Evolutionary conservation across 2,888 invertebrate genomes (phyloP).

Genomic region (Holacanthella duospinosa): DNA sequence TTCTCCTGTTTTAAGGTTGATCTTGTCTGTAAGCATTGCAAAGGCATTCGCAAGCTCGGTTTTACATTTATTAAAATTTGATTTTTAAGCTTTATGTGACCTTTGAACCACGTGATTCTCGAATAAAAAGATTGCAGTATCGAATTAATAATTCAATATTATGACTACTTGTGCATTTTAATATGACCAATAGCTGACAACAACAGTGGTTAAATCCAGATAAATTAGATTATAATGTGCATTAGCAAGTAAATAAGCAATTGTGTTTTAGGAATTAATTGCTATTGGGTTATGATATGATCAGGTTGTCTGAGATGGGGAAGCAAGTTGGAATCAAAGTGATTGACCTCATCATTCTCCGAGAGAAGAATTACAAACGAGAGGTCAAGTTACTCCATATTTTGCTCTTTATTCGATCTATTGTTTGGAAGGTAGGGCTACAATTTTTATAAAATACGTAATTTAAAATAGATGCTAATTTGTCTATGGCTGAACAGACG

Average conservation of each 20-base stretch:
- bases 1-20: too few species aligned
- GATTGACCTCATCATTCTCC: slow-evolving; percentile 82
- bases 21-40: too few species aligned
- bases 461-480: background rate
- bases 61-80: too few species aligned
- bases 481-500: slow-evolving; percentile 49
- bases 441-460: background rate
- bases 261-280: too few species aligned
- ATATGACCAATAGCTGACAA: background rate
- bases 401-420: slow-evolving; percentile 87
- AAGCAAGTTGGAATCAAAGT: slow-evolving; percentile 87
- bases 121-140: too few species aligned
- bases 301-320: slow-evolving; percentile 84
- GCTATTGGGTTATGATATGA: slow-evolving; percentile 24
- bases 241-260: slow-evolving; percentile 3
- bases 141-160: too few species aligned
- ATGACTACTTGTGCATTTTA: too few species aligned
- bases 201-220: too few species aligned
- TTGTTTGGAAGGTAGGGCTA: slow-evolving; percentile 77
- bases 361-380: slow-evolving; percentile 86
- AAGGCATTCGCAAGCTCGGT: too few species aligned
- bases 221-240: too few species aligned
- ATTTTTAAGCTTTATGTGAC: too few species aligned
- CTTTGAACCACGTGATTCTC: too few species aligned
- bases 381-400: slow-evolving; percentile 92